phyloP scores from a whole-genome alignment of 2,888 invertebrate species.

The Atrina japonica region DNA sequence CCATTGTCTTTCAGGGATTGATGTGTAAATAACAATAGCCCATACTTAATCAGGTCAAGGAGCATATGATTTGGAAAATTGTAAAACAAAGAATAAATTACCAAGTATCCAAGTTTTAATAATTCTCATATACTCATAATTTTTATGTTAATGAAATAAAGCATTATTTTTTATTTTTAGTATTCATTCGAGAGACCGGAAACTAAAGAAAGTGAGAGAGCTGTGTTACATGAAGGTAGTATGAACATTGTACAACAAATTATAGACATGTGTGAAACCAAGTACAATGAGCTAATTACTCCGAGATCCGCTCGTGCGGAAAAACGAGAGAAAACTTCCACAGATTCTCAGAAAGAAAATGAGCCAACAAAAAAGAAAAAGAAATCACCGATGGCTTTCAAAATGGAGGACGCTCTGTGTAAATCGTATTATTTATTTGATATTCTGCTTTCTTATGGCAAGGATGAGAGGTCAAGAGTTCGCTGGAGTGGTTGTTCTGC shows the following conservation, averaged over 20 bases:
- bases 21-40: too few species aligned
- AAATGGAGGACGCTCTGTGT: slow-evolving; percentile 69
- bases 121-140: too few species aligned
- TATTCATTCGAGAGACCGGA: slow-evolving; percentile 64
- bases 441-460: slow-evolving; percentile 76
- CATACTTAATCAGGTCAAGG: too few species aligned
- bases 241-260: slow-evolving; percentile 73
- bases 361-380: slow-evolving; percentile 46
- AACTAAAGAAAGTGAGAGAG: slow-evolving; percentile 63
- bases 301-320: slow-evolving; percentile 30
- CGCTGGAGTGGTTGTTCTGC: slow-evolving; percentile 80
- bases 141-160: too few species aligned
- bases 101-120: too few species aligned
- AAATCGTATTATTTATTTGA: slow-evolving; percentile 75
- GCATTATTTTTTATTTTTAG: slow-evolving; percentile 51
- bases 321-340: slow-evolving; percentile 11
- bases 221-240: slow-evolving; percentile 64
- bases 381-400: slow-evolving; percentile 63
- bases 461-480: slow-evolving; percentile 76
- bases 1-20: too few species aligned
- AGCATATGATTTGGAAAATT: too few species aligned
- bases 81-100: too few species aligned
- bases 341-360: slow-evolving; percentile 35
- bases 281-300: slow-evolving; percentile 63
- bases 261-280: slow-evolving; percentile 72